A percentile compares a stretch with the other conserved stretches of the same genome.
phyloP scores from a whole-genome alignment of 2,888 invertebrate species.

The Dichetophora obliterata region DNA sequence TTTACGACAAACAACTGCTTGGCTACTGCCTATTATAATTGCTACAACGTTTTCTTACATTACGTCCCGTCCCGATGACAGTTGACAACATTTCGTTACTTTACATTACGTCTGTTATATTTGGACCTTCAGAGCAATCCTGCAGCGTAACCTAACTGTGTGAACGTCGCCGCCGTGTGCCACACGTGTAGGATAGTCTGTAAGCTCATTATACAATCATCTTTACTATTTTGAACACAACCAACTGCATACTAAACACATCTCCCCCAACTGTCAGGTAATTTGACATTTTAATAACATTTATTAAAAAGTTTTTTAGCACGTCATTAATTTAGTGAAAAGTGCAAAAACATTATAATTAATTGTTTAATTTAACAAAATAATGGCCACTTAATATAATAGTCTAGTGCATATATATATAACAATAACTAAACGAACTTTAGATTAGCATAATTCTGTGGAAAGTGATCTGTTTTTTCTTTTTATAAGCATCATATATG shows the following conservation, averaged over 20 bases:
- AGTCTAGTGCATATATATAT: neutral
- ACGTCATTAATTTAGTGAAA: constrained; percentile 44
- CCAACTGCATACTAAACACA: neutral
- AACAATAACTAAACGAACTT: neutral
- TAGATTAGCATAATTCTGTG: neutral
- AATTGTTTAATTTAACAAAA: constrained; percentile 29
- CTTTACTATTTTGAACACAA: constrained; percentile 28
- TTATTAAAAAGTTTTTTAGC: constrained; percentile 29
- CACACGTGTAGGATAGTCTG: too few species aligned
- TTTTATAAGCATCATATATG: neutral
- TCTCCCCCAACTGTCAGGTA: neutral
- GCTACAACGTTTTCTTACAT: too few species aligned
- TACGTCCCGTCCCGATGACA: too few species aligned
- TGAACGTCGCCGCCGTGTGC: too few species aligned
- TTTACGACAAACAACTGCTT: too few species aligned
- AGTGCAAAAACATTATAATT: constrained; percentile 18
- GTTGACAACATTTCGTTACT: too few species aligned
- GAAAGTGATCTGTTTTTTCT: neutral
- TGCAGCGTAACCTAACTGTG: too few species aligned
- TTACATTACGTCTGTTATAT: too few species aligned
- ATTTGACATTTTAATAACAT: neutral
- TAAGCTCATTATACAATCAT: too few species aligned
- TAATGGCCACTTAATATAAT: constrained; percentile 32
- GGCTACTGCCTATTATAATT: too few species aligned
- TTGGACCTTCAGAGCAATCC: too few species aligned